A percentile compares a stretch with the other conserved stretches of the same genome.
Evolutionary conservation across 2,888 invertebrate species (phyloP).

Genomic region (Elmis aenea): DNA sequence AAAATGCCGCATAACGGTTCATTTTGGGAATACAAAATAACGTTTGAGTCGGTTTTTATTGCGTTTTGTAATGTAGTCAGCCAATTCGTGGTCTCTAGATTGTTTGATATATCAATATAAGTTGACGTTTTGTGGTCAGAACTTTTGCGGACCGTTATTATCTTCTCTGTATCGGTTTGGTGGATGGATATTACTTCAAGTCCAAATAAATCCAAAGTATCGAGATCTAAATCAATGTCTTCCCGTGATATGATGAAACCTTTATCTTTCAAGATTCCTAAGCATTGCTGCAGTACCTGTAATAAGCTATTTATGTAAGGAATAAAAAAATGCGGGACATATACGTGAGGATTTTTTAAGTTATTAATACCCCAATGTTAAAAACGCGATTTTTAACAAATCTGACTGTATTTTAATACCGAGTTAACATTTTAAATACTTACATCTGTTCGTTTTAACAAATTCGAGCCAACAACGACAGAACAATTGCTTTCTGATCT

Average conservation of each 20-base stretch:
- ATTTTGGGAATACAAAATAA: slow-evolving; percentile 60
- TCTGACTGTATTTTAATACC: too few relatives aligned
- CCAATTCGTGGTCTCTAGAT: slow-evolving; percentile 50
- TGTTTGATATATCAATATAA: slow-evolving; percentile 47
- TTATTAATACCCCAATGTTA: too few relatives aligned
- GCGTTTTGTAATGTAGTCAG: slow-evolving; percentile 46
- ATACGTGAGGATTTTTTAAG: too few relatives aligned
- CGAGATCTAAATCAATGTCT: slow-evolving; percentile 47
- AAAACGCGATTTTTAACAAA: too few relatives aligned
- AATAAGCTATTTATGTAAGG: too few relatives aligned
- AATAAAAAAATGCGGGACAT: too few relatives aligned
- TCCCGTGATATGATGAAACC: slow-evolving; percentile 61
- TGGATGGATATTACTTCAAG: slow-evolving; percentile 51
- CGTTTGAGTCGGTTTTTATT: slow-evolving; percentile 31
- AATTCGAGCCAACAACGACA: slow-evolving; percentile 35
- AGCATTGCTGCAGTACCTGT: too few relatives aligned
- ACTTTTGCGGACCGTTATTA: slow-evolving; percentile 53
- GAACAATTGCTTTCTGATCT: slow-evolving; percentile 31
- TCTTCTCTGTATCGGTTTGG: slow-evolving; percentile 49
- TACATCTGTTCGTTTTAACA: slow-evolving; percentile 51
- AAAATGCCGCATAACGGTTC: slow-evolving; percentile 70
- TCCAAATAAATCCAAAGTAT: slow-evolving; percentile 44
- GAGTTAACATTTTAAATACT: too few relatives aligned
- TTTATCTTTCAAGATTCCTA: slow-evolving; percentile 54
- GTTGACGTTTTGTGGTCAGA: slow-evolving; percentile 47